Evolutionary conservation across 37 sponge, comb jelly and placozoan species (phyloP), one percentile per base, ranked within the genome.

Genomic region (Amphimedon queenslandica): DNA sequence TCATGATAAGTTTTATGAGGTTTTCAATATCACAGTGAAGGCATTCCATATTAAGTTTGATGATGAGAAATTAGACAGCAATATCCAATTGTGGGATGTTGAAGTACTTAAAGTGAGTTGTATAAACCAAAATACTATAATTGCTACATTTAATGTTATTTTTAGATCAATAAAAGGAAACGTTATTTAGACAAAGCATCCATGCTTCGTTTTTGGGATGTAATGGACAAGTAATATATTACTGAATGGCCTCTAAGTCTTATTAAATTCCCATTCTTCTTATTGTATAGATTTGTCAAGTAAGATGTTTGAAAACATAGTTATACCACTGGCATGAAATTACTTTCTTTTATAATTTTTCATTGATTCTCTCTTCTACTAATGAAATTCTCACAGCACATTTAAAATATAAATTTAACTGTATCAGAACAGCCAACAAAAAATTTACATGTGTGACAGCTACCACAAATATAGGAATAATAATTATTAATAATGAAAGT

Each of bases 61-160:
- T 24, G 96, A 86, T 58, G 51, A 40, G 27, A 63, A 63, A 24
- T 40, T 93, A 74, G 99, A 98, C 32, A 40, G 71, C 1, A 98
- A 94, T 66, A 86, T 98, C 5, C 77, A 75, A 65, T 92, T 92
- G 37, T 98, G 99, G 99, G 91, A 98, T 77, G 93, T 98, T 3
- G 73, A 86, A 20, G 69, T 98, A 4, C 66, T 98, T 4, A 55
- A 73, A 57, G 94, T 90, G 25, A 18, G 74, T 33, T 57, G 39
- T 31, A 18, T 56, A 16, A 5, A 71, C 5, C 18, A 21, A 10
- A 57, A n/a, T 20, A 20, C 25, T 40, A 23, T 77, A 29, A 27
- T 43, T 23, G 23, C 68, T 79, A 18, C 24, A 18, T 64, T 40
- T 21, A 8, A 11, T 18, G 33, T 23, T n/a, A n/a, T n/a, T n/a